phyloP scores from a whole-genome alignment of 2,113 vertebrate species.

The Mastomys coucha region DNA sequence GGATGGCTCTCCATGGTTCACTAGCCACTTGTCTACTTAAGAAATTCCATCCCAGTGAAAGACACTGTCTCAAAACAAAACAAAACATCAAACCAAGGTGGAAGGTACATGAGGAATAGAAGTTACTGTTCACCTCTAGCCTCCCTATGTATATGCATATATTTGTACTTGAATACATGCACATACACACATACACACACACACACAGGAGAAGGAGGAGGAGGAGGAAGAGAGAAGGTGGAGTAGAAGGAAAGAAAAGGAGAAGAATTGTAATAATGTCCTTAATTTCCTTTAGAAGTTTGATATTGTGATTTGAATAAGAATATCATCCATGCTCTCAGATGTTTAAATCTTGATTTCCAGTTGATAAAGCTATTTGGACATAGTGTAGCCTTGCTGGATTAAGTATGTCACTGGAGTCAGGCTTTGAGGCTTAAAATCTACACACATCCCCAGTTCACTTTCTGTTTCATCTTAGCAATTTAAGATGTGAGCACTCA shows the following conservation, averaged over 20 bases:
- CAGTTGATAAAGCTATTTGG: background rate
- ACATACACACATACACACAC: background rate
- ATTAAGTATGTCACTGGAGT: background rate
- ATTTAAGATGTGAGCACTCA: background rate
- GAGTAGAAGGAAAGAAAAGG: background rate
- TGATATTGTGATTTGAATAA: background rate
- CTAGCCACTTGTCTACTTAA: background rate
- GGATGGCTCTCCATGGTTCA: background rate
- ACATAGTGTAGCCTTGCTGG: background rate
- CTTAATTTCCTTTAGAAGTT: background rate
- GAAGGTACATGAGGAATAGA: background rate
- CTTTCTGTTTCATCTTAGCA: background rate
- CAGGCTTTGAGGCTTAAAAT: background rate
- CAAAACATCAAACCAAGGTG: background rate
- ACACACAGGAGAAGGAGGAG: background rate
- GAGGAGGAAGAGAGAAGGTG: rapidly evolving
- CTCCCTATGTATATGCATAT: background rate
- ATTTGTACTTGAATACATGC: background rate
- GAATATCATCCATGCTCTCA: background rate
- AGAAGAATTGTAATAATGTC: background rate
- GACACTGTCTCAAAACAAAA: background rate
- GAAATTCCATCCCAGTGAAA: background rate
- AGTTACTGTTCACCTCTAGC: background rate
- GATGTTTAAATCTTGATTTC: background rate
- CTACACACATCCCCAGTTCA: background rate